Evolutionary conservation across 2,888 invertebrate species (phyloP).

Genomic region (Amaurobius ferox): DNA sequence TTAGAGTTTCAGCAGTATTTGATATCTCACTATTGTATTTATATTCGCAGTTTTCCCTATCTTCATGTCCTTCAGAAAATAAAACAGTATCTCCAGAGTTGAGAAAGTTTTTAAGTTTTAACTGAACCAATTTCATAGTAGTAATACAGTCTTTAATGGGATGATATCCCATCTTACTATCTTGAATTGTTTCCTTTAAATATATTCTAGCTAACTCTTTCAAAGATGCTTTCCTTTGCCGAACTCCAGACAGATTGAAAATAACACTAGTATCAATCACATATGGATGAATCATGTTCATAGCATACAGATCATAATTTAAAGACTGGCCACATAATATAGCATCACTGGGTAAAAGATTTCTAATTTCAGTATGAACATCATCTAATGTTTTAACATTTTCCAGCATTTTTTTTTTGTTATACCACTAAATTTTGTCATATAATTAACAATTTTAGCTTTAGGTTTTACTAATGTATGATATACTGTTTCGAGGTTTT

Average conservation of each 20-base stretch:
- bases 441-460: constrained; percentile 89
- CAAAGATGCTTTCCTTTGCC: constrained; percentile 89
- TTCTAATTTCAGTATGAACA: constrained; percentile 86
- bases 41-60: background rate
- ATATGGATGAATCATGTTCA: constrained; percentile 98
- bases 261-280: constrained; percentile 93
- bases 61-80: background rate
- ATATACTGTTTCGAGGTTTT: constrained; percentile 85
- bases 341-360: constrained; percentile 90
- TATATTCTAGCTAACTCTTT: constrained; percentile 87
- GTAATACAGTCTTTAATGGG: constrained; percentile 90
- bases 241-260: constrained; percentile 88
- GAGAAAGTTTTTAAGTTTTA: constrained; percentile 87
- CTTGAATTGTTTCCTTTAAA: constrained; percentile 88
- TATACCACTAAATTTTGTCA: constrained; percentile 88
- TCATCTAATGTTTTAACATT: constrained; percentile 86
- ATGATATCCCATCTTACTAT: constrained; percentile 80
- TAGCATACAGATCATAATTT: constrained; percentile 90
- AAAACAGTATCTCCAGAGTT: constrained; percentile 83
- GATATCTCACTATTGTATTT: background rate
- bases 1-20: background rate
- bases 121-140: constrained; percentile 89
- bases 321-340: constrained; percentile 98
- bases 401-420: constrained; percentile 84
- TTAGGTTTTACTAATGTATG: constrained; percentile 91